A percentile compares a stretch with the other conserved stretches of the same genome.
Conservation (phyloP, 2,888 invertebrate genomes). For the Scaptomyza polygonia region DNA sequence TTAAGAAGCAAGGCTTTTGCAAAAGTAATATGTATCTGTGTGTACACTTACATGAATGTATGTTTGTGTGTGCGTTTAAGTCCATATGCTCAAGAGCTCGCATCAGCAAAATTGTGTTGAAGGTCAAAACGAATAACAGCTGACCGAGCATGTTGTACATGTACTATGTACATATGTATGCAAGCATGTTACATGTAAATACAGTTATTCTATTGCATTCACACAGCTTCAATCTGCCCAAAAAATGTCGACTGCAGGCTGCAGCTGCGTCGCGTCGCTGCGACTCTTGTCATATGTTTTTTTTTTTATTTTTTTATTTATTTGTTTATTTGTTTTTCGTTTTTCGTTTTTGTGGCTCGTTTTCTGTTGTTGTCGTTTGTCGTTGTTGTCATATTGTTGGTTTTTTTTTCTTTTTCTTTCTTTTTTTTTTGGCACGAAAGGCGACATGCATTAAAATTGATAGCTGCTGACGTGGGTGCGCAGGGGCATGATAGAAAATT, state of each 20-base stretch:
- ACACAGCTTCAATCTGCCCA: constrained; percentile 8
- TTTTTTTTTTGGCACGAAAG: constrained; percentile 54
- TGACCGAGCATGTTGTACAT: constrained; percentile 18
- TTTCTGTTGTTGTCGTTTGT: constrained; percentile 23
- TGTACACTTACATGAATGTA: neutral
- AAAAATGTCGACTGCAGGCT: constrained; percentile 30
- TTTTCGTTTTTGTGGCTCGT: constrained; percentile 22
- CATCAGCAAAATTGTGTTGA: constrained; percentile 38
- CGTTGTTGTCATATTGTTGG: constrained; percentile 22
- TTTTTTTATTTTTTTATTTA: constrained; percentile 27
- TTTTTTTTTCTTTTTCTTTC: constrained; percentile 23
- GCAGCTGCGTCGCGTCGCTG: constrained; percentile 19
- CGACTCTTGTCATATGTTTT: constrained; percentile 51
- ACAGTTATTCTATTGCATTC: constrained; percentile 1
- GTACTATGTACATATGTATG: constrained; percentile 5
- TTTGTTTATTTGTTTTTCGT: constrained; percentile 36
- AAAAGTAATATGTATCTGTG: neutral
- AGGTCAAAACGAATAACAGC: constrained; percentile 53
- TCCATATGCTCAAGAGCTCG: constrained; percentile 4
- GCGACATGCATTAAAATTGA: constrained; percentile 62
- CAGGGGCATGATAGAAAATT: neutral
- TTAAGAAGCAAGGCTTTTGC: neutral
- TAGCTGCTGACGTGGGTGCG: constrained; percentile 39
- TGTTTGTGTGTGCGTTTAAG: constrained; percentile 1
- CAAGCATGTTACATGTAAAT: neutral